These are phyloP conservation scores for Galaxias olidus DNA, from an alignment of 2,797 vertebrate species.

Conservation along the genomic window DNA sequence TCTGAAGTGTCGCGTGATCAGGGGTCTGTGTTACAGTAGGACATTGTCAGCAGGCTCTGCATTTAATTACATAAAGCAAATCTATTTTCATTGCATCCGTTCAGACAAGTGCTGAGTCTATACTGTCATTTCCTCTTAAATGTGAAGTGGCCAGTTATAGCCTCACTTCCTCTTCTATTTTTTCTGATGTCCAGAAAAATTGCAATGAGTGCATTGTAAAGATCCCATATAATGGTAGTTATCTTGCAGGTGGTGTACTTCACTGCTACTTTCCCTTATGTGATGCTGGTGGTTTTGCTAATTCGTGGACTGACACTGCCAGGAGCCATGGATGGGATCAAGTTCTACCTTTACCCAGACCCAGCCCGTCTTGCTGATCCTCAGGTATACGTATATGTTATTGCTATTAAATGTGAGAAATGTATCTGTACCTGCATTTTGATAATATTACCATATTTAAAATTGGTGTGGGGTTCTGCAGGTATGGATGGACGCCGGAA, in stretches of 20 bases:
- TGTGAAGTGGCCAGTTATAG: too few species aligned
- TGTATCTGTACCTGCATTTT: neutral
- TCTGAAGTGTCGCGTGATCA: too few species aligned
- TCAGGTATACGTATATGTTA: slow-evolving; percentile 77
- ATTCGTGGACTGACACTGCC: slow-evolving; percentile 90
- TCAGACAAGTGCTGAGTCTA: too few species aligned
- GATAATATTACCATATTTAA: neutral
- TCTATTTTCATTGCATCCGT: too few species aligned
- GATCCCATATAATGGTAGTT: neutral
- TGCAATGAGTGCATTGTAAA: neutral
- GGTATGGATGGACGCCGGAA: slow-evolving; percentile 86
- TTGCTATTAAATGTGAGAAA: neutral
- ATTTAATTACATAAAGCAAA: too few species aligned
- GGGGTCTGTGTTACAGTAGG: too few species aligned
- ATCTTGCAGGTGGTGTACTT: slow-evolving; percentile 87
- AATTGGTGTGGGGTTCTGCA: slow-evolving; percentile 39
- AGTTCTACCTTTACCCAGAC: slow-evolving; percentile 96
- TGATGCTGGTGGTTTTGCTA: slow-evolving; percentile 89
- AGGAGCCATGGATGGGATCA: slow-evolving; percentile 88
- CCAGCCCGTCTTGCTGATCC: slow-evolving; percentile 89
- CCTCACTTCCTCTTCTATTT: too few species aligned
- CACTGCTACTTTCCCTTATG: slow-evolving; percentile 93
- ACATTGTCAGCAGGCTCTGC: too few species aligned
- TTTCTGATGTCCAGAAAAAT: neutral
- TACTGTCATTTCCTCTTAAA: too few species aligned